These are phyloP conservation scores for Sebastes steindachneri DNA, from an alignment of 2,797 vertebrate species.

Conservation along the genomic window DNA sequence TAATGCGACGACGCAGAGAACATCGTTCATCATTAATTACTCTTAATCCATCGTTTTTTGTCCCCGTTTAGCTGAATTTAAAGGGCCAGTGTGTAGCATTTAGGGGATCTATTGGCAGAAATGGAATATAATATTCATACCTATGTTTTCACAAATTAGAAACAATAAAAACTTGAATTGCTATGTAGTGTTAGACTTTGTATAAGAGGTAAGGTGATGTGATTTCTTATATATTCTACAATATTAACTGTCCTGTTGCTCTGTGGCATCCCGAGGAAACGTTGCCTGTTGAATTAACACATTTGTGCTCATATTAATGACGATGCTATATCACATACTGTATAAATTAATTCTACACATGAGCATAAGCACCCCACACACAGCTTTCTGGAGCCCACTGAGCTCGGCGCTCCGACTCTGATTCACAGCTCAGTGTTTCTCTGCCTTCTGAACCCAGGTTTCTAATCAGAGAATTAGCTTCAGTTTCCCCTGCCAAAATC, in stretches of 20 bases:
- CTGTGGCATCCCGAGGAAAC: neutral
- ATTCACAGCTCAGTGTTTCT: constrained; percentile 74
- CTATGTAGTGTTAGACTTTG: no score
- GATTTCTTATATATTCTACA: neutral
- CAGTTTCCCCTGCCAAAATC: constrained; percentile 73
- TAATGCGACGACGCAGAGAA: neutral
- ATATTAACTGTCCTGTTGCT: neutral
- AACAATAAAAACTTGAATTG: no score
- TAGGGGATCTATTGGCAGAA: neutral
- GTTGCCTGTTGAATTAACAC: neutral
- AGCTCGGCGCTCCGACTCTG: constrained; percentile 55
- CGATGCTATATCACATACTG: no score
- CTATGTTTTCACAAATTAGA: neutral
- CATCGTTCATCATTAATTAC: neutral
- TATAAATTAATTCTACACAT: neutral
- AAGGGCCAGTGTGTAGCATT: no score
- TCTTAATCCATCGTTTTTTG: neutral
- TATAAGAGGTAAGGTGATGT: neutral
- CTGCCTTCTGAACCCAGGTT: constrained; percentile 74
- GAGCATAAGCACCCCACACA: neutral
- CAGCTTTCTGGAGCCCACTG: constrained; percentile 20
- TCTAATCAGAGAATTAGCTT: constrained; percentile 84
- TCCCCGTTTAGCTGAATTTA: neutral
- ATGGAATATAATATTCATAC: neutral
- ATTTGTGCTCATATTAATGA: neutral